Evolutionary conservation across 1,140 invertebrate species (phyloP), one percentile per base, ranked within the genome.

Genomic region (Magallana gigas): DNA sequence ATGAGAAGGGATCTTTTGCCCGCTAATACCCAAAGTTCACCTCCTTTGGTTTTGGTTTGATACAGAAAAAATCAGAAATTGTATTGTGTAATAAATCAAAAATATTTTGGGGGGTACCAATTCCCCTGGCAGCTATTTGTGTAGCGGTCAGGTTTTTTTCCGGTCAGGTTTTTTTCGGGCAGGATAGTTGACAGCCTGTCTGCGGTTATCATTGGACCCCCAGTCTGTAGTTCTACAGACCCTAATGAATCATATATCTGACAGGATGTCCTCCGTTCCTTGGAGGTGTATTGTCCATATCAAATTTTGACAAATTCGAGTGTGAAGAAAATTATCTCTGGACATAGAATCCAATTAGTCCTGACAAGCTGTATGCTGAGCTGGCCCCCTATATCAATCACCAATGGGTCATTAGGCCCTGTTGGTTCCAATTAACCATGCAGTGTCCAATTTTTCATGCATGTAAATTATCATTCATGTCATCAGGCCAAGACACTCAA

Each of bases 221-320:
- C 18, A 76, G 68, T 36, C 68, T 76, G 68, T 76, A 76, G 36
- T 48, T 18, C 36, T 76, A 76, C 68, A 36, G 68, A 76, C 68
- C 36, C 68, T 76, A 76, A 76, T 76, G 68, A 76, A 76, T 76
- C 68, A 76, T 76, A 76, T 76, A 76, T 76, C 68, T 76, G 68
- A 29, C 68, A 76, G 68, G 68, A 76, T 29, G 68, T 76, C 68
- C 68, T 18, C 68, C 68, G 48, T 29, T 76, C 68, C 68, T 76
- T 76, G 36, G 68, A 76, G 68, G 68, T 76, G 68, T 76, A 76
- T 76, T 76, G 68, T 76, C 68, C 68, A 76, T 76, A 76, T 76
- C 68, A 76, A 76, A 76, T 76, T 76, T 76, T 76, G 68, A 76
- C 68, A 76, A 76, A 76, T 76, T 76, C 36, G 68, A 76, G 68